Evolutionary conservation across 2,888 invertebrate genomes (phyloP).

Genomic region (Leucozona laternaria): DNA sequence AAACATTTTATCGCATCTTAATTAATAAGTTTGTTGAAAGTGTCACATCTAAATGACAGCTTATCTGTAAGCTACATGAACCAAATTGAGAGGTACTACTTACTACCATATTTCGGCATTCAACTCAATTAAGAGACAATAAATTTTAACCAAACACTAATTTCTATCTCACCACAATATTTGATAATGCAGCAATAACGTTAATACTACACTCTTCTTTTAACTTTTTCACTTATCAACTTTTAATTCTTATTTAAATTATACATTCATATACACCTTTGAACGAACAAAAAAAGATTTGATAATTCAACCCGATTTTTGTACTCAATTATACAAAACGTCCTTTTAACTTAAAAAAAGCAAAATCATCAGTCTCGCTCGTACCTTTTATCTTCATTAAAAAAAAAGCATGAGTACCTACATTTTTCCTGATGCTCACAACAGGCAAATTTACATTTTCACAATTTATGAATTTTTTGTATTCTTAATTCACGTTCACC

Average conservation of each 20-base stretch:
- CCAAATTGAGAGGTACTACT: too few relatives aligned
- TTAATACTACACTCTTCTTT: neutral
- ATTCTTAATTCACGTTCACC: slow-evolving; percentile 9
- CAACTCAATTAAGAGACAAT: too few relatives aligned
- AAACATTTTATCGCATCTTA: too few relatives aligned
- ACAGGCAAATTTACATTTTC: neutral
- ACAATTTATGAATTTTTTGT: neutral
- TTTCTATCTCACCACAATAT: neutral
- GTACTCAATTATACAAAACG: neutral
- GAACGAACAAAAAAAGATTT: neutral
- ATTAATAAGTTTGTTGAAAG: too few relatives aligned
- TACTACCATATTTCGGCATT: too few relatives aligned
- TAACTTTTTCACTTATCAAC: neutral
- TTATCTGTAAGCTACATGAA: too few relatives aligned
- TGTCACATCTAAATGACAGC: too few relatives aligned
- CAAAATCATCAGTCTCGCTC: neutral
- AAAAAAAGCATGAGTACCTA: slow-evolving; percentile 5
- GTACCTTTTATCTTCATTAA: neutral
- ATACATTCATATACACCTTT: neutral
- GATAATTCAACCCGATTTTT: neutral
- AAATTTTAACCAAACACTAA: neutral
- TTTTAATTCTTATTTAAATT: neutral
- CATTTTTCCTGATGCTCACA: neutral
- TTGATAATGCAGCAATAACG: slow-evolving; percentile 4
- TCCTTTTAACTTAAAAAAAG: neutral